Conservation (phyloP, 2,113 vertebrate species). For the Tiliqua scincoides region DNA sequence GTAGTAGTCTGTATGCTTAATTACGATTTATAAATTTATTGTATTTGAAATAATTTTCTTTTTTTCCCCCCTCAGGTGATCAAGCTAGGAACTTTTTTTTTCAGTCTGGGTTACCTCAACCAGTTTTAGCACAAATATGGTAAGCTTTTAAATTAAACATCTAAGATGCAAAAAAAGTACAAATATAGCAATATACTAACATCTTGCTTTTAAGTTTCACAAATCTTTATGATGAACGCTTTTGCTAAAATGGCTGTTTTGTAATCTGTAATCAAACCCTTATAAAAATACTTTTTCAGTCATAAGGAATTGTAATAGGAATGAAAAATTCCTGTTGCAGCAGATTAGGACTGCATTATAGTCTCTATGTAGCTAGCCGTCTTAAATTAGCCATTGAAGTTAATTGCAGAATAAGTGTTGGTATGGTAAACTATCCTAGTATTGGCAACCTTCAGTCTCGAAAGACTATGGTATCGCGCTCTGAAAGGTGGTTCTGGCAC, state of each 20-base stretch:
- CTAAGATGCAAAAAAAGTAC: not conserved
- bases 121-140: slow-evolving; percentile 99
- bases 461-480: too few species aligned
- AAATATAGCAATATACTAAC: not conserved
- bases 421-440: not conserved
- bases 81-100: slow-evolving; percentile 99
- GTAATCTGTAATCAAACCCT: not conserved
- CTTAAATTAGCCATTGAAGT: not conserved
- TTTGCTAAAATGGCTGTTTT: not conserved
- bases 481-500: too few species aligned
- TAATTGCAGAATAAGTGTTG: not conserved
- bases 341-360: not conserved
- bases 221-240: not conserved
- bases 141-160: slow-evolving; percentile 72
- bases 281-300: not conserved
- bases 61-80: slow-evolving; percentile 82
- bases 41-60: slow-evolving; percentile 48
- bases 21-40: not conserved
- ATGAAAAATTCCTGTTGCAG: not conserved
- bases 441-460: too few species aligned
- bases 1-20: too few species aligned
- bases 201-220: not conserved
- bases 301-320: not conserved
- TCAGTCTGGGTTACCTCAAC: slow-evolving; percentile 94
- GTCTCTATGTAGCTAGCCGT: not conserved